A percentile compares a stretch with the other conserved stretches of the same genome.
These are phyloP conservation scores for Camelus bactrianus DNA, from an alignment of 2,113 vertebrate genomes.

Conservation along the genomic window DNA sequence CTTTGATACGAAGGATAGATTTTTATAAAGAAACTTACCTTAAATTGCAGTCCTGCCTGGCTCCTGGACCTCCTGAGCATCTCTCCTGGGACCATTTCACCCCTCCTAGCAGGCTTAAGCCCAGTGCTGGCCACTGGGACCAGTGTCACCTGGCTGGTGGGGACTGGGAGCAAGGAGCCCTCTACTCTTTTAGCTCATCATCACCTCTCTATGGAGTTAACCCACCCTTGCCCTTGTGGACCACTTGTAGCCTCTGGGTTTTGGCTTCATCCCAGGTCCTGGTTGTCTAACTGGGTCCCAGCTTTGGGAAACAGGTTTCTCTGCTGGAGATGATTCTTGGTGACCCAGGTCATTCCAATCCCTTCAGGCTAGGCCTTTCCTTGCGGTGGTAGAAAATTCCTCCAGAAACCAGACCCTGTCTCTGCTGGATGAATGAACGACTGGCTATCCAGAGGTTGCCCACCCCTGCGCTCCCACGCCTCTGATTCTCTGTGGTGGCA, in stretches of 20 bases:
- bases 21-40: not conserved
- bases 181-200: not conserved
- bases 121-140: not conserved
- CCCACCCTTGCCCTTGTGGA: not conserved
- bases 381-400: too few relatives aligned
- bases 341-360: not conserved
- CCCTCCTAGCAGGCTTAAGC: not conserved
- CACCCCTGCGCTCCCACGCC: accelerated
- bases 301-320: not conserved
- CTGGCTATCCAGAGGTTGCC: too few relatives aligned
- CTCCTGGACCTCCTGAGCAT: not conserved
- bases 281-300: not conserved
- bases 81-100: not conserved
- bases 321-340: not conserved
- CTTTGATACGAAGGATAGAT: not conserved
- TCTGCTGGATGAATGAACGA: not conserved
- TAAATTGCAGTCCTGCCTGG: not conserved
- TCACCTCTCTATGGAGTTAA: accelerated
- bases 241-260: not conserved
- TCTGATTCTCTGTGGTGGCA: not conserved
- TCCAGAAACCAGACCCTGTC: not conserved
- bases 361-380: not conserved
- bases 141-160: not conserved
- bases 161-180: not conserved
- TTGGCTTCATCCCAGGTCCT: not conserved